phyloP scores from a whole-genome alignment of 2,888 invertebrate genomes.

The Eupithecia exiguata region DNA sequence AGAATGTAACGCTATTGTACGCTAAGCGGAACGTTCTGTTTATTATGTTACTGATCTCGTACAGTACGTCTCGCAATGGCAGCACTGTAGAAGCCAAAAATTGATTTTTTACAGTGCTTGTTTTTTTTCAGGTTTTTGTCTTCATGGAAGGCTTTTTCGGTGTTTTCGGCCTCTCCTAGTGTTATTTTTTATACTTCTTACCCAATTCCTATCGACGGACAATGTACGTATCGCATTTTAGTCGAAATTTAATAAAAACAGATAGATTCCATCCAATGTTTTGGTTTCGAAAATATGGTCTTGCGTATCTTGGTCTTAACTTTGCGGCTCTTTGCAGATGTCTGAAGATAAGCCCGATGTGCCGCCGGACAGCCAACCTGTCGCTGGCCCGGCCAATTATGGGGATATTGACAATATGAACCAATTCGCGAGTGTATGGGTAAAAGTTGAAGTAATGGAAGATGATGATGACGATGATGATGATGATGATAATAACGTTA shows the following conservation, averaged over 20 bases:
- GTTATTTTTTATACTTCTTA: background rate
- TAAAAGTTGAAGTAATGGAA: conserved; percentile 18
- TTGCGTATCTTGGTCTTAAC: background rate
- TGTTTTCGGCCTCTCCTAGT: background rate
- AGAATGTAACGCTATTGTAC: too few relatives aligned
- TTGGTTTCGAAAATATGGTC: background rate
- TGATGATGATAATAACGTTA: too few relatives aligned
- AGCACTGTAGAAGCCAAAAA: background rate
- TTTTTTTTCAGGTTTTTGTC: background rate
- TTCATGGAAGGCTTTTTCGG: background rate
- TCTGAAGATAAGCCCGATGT: conserved; percentile 16
- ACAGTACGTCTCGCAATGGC: background rate
- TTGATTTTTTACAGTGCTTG: background rate
- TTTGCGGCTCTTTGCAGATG: conserved; percentile 21
- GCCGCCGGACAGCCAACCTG: background rate
- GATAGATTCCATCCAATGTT: background rate
- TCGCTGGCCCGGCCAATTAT: background rate
- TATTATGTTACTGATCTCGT: too few relatives aligned
- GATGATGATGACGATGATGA: conserved; percentile 4
- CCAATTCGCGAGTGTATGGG: conserved; percentile 27
- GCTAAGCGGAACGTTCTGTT: too few relatives aligned
- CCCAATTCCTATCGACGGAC: background rate
- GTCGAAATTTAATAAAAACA: background rate
- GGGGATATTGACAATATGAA: conserved; percentile 2
- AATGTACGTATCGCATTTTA: background rate